These are phyloP conservation scores for Netelia inedita DNA, from an alignment of 2,888 invertebrate species.

Conservation along the genomic window DNA sequence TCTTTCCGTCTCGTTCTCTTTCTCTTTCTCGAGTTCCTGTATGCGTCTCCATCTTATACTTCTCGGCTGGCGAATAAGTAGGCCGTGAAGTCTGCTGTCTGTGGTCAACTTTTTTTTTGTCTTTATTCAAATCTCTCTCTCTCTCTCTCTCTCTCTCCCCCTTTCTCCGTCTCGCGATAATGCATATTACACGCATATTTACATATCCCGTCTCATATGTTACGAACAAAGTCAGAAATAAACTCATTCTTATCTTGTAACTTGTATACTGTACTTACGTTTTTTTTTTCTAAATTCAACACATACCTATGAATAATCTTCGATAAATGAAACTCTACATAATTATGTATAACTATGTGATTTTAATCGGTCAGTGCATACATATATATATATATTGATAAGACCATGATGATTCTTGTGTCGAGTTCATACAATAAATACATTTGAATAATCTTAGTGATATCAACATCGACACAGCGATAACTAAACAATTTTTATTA, in stretches of 20 bases:
- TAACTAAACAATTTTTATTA: no score
- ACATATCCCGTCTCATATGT: constrained; percentile 33
- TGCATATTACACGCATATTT: constrained; percentile 17
- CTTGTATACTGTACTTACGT: background rate
- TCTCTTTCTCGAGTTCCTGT: constrained; percentile 44
- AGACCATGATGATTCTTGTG: background rate
- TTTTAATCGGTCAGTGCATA: background rate
- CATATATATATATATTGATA: background rate
- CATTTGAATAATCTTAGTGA: background rate
- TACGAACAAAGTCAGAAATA: constrained; percentile 37
- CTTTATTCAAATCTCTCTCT: constrained; percentile 70
- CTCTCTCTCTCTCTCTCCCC: constrained; percentile 15
- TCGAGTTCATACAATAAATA: background rate
- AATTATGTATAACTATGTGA: background rate
- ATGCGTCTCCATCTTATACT: constrained; percentile 43
- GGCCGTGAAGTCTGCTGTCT: constrained; percentile 69
- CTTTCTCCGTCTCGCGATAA: constrained; percentile 36
- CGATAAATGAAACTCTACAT: no score
- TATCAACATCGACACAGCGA: no score
- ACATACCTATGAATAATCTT: no score
- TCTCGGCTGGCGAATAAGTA: constrained; percentile 54
- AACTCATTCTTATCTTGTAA: constrained; percentile 42
- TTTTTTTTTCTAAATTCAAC: background rate
- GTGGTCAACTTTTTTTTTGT: constrained; percentile 68
- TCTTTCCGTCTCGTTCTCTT: constrained; percentile 49